Evolutionary conservation across 2,797 vertebrate species (phyloP).

Genomic region (Heterohyrax brucei): DNA sequence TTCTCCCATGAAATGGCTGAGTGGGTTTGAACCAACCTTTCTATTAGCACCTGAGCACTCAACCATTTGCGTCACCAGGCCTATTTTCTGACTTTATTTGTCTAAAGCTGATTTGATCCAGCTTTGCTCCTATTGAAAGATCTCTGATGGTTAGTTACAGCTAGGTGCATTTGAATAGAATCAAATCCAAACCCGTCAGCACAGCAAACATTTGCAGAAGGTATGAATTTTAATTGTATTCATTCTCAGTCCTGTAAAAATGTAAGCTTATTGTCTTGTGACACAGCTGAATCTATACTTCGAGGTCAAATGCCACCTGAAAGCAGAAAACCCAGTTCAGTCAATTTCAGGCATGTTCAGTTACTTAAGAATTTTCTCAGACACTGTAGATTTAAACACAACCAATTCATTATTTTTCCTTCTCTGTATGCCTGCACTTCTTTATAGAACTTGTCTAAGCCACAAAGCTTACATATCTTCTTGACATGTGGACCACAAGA

Average conservation of each 20-base stretch:
- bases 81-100: not conserved
- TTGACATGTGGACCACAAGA: not conserved
- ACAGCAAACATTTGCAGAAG: not conserved
- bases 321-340: slow-evolving; percentile 46
- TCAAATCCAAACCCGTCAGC: slow-evolving; percentile 32
- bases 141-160: not conserved
- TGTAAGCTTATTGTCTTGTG: slow-evolving; percentile 38
- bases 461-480: not conserved
- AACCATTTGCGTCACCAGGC: not conserved
- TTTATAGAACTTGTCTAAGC: slow-evolving; percentile 16
- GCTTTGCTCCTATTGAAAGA: not conserved
- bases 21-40: not conserved
- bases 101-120: slow-evolving; percentile 47
- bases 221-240: slow-evolving; percentile 33
- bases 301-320: slow-evolving; percentile 4
- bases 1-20: no score
- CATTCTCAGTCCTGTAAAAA: slow-evolving; percentile 41
- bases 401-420: not conserved
- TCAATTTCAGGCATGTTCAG: slow-evolving; percentile 5
- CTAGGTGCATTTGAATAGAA: slow-evolving; percentile 11
- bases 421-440: not conserved
- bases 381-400: slow-evolving; percentile 52
- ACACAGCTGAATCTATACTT: slow-evolving; percentile 36
- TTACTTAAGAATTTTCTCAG: slow-evolving; percentile 24
- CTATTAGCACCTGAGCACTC: not conserved